Evolutionary conservation across 2,113 vertebrate genomes (phyloP).

Genomic region (Oncorhynchus kisutch): DNA sequence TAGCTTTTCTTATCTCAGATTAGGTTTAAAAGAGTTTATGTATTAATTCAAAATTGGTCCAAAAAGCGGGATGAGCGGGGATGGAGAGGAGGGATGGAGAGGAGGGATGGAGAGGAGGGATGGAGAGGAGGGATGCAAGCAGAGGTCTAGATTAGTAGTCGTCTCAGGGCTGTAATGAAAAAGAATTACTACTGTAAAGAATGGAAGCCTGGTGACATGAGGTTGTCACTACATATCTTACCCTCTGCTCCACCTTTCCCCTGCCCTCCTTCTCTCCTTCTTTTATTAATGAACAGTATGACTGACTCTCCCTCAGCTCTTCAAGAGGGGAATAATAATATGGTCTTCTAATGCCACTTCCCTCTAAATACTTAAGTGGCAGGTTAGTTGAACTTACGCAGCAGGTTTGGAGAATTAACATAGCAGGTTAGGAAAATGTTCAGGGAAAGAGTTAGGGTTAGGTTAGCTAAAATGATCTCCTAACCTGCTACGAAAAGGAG

Average conservation of each 20-base stretch:
- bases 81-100: no score
- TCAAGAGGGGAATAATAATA: background rate
- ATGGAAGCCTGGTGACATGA: constrained; percentile 29
- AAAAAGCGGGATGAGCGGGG: background rate
- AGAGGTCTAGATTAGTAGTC: background rate
- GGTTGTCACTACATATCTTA: constrained; percentile 3
- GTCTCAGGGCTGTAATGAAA: constrained; percentile 33
- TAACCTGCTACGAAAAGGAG: no score
- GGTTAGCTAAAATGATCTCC: no score
- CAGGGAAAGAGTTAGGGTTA: no score
- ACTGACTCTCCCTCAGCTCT: constrained; percentile 18
- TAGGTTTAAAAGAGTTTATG: constrained; percentile 7
- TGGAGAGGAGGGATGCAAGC: background rate
- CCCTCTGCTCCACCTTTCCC: constrained; percentile 18
- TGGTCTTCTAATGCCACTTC: background rate
- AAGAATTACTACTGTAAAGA: constrained; percentile 33
- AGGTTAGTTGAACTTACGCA: background rate
- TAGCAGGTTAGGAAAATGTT: background rate
- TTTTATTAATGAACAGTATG: constrained; percentile 11
- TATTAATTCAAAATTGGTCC: constrained; percentile 29
- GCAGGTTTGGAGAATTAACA: background rate
- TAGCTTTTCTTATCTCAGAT: constrained; percentile 5
- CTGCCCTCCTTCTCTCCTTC: constrained; percentile 15
- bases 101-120: no score
- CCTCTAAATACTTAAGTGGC: background rate